These are phyloP conservation scores for Hemitrygon akajei DNA, from an alignment of 2,797 vertebrate genomes.

Conservation along the genomic window DNA sequence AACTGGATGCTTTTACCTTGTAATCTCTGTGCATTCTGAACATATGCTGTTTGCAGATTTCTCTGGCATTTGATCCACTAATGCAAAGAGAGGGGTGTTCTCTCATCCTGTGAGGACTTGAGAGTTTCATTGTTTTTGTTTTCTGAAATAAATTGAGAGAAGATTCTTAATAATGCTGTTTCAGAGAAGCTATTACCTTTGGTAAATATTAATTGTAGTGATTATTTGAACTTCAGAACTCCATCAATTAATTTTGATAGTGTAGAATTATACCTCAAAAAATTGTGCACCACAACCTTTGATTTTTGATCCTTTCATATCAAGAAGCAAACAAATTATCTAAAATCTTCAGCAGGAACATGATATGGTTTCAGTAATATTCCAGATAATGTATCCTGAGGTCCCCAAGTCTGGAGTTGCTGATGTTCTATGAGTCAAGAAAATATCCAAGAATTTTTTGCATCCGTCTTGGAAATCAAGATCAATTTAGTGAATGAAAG, in stretches of 20 bases:
- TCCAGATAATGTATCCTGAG: background rate
- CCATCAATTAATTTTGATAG: background rate
- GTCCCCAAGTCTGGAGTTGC: background rate
- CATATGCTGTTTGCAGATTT: background rate
- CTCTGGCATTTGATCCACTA: background rate
- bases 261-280: background rate
- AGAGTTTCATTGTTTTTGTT: background rate
- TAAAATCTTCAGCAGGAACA: background rate
- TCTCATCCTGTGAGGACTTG: background rate
- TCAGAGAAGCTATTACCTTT: background rate
- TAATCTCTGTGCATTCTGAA: background rate
- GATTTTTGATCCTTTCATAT: background rate
- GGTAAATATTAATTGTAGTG: background rate
- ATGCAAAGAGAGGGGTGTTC: background rate
- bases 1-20: background rate
- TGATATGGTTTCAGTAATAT: background rate
- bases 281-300: background rate
- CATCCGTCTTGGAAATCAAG: too few relatives aligned
- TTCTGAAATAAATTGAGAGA: background rate
- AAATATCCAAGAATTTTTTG: too few relatives aligned
- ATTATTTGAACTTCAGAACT: background rate
- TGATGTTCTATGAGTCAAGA: too few relatives aligned
- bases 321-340: background rate
- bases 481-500: too few relatives aligned
- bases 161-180: background rate